Evolutionary conservation across 2,888 invertebrate genomes (phyloP), one percentile per base, ranked within the genome.

Genomic region (Pandemis cinnamomeana): DNA sequence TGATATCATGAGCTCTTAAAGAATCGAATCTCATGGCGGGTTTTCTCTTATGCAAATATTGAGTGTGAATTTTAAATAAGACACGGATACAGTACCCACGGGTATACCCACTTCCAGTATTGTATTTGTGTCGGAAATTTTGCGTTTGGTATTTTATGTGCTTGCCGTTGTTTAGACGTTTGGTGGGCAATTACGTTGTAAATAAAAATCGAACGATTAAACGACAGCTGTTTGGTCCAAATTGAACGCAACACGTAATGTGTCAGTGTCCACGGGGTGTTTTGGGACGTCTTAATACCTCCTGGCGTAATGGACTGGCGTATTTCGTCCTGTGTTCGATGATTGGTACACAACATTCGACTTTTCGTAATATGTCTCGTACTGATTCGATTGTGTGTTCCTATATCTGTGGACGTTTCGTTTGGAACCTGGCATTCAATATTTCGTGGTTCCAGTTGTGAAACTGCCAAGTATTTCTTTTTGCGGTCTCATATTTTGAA

Each of bases 291-390:
- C 46, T 60, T 46, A 46, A 60, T 42, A 5, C 51, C 48, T 64
- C 63, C 27, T 42, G 58, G 72, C 51, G 27, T 20, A 10, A 5
- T 0, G 10, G 8, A 7, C 4, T 58, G 64, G 15, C 15, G 58
- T 74, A 27, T 61, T 44, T 10, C 7, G 44, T 58, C 36, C 61
- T 8, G 63, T 68, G 73, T 66, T 46, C 70, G 44, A 64, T 70
- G 42, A 36, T 73, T 68, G 60, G 73, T 70, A 70, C 70, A 61
- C 73, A 55, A 51, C 42, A 15, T 73, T 44, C 51, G 27, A 58
- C 61, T 46, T 44, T 66, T 61, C 70, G 70, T 20, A 13, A 70
- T 41, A 44, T 41, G 69, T 74, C 73, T 74, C 70, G 73, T 60
- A 48, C 73, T 10, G 27, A 36, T 15, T 20, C 55, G 41, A 67